Base-by-base conservation (phyloP, 2,113 vertebrate species). In the Trochalopteron elliotii region DNA sequence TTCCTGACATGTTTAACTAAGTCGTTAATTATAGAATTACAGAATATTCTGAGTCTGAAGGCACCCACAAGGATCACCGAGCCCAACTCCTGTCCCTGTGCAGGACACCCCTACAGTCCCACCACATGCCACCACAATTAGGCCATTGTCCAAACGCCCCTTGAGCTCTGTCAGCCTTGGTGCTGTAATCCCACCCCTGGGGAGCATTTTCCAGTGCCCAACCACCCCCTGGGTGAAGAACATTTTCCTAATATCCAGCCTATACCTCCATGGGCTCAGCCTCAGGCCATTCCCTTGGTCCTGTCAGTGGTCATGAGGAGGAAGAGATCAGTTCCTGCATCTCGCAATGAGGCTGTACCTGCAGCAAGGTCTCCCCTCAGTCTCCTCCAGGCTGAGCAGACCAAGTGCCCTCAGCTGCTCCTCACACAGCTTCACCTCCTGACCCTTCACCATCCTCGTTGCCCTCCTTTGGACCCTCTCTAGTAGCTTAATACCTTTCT, bases 291-390 rank as follows among this genome's bases (percentile, higher is more conserved):
- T 28, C 18, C 33, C 22, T 45, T 1, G 2, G 35, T 16, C 5
- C 33, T 37, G 33, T 27, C 53, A 4, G 22, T 60, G 30, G 30
- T 20, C 52, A 16, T 8, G 35, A 16, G 1, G 7, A 35, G 31
- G 4, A 1, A 49, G 71, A 68, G 44, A 7, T 57, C 11, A 17
- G 31, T 14, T 25, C 11, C 25, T 59, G 37, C 2, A 25, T 11
- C 14, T 44, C 22, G 1, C 1, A 0, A 50, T 18, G 17, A 39
- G 39, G 2, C 0, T 59, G 8, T 31, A 9, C 8, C 21, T 52
- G 25, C 31, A 35, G 0, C 27, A 44, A 33, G 16, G 5, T 6
- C 11, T 22, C 17, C 7, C 5, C 35, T 59, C 71, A 42, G 17
- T 5, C 27, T 33, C 12, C n/a, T 53, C 31, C 71, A 68, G 37